phyloP scores from a whole-genome alignment of 2,113 vertebrate genomes.

The Cairina moschata region DNA sequence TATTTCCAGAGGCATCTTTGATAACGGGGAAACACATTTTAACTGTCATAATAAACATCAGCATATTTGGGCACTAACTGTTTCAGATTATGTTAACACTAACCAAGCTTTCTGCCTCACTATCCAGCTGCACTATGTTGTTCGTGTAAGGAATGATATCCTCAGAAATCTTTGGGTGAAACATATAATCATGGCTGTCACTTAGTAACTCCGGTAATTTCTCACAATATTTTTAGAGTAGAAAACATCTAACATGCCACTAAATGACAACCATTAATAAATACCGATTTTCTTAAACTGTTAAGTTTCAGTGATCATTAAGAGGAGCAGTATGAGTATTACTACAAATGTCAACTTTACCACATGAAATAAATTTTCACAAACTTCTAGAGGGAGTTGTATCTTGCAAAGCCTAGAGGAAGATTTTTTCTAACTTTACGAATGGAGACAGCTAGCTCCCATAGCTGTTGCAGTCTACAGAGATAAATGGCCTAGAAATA shows the following conservation, averaged over 20 bases:
- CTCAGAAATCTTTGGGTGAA: not conserved
- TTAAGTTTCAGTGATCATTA: not conserved
- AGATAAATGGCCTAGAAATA: not conserved
- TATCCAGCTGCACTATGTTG: not conserved
- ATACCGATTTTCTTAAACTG: not conserved
- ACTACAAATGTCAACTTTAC: not conserved
- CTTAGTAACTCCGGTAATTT: not conserved
- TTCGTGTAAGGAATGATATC: not conserved
- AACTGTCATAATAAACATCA: not conserved
- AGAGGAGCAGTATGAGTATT: not conserved
- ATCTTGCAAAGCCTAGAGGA: not conserved
- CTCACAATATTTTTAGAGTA: not conserved
- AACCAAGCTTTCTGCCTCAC: not conserved
- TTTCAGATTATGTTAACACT: not conserved
- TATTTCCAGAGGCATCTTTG: not conserved
- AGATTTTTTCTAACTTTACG: not conserved
- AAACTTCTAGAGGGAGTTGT: not conserved
- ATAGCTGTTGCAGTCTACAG: not conserved
- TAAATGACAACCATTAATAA: not conserved
- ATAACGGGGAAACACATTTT: not conserved
- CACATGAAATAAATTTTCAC: not conserved
- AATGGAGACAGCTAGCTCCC: not conserved
- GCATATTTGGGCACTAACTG: not conserved
- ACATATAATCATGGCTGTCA: rapidly evolving
- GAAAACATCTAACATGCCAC: not conserved